Percentiles rank a stretch among this genome's conserved stretches.
Conservation (phyloP, 2,113 vertebrate species). For the Eubucco bourcierii region DNA sequence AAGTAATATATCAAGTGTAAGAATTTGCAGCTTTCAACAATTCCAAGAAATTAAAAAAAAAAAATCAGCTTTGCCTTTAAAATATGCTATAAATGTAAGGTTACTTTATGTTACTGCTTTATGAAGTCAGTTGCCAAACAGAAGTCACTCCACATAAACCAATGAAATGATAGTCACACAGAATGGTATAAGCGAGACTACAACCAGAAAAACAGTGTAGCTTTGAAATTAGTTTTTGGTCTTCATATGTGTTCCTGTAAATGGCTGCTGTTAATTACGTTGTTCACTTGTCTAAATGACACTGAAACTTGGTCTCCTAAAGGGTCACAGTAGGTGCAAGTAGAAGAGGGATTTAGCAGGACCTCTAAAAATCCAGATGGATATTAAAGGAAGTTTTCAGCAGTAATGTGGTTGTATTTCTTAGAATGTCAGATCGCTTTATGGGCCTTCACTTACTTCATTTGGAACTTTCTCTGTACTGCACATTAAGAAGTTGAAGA, state of each 20-base stretch:
- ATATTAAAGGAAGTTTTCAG: not conserved
- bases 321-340: not conserved
- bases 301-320: not conserved
- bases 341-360: not conserved
- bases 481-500: not conserved
- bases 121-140: not conserved
- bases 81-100: not conserved
- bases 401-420: not conserved
- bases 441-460: not conserved
- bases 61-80: not conserved
- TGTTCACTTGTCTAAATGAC: not conserved
- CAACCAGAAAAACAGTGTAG: not conserved
- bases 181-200: not conserved
- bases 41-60: no score
- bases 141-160: not conserved
- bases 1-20: not conserved
- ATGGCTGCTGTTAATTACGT: not conserved
- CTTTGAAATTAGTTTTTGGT: not conserved
- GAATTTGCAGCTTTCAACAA: not conserved
- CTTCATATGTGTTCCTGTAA: not conserved
- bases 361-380: not conserved
- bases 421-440: not conserved
- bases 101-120: not conserved
- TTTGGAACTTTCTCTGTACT: not conserved
- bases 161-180: not conserved